Evolutionary conservation across 2,113 vertebrate species (phyloP).

Genomic region (Scatophagus argus): DNA sequence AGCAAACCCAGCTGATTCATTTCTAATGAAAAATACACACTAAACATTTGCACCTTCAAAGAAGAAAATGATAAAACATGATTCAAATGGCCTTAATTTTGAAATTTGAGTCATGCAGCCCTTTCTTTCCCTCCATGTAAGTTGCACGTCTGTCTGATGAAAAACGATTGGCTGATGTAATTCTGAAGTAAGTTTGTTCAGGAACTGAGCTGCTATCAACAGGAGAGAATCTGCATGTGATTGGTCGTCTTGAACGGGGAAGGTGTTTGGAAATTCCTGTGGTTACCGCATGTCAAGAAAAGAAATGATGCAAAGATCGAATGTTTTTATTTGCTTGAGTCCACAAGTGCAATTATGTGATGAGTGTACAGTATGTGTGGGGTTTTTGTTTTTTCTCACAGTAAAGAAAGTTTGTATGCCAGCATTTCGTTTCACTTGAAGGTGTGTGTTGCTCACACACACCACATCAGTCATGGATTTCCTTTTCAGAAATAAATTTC

Average conservation of each 20-base stretch:
- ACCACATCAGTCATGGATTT: constrained; percentile 35
- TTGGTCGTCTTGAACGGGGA: constrained; percentile 10
- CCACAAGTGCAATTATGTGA: constrained; percentile 60
- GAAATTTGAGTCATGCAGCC: constrained; percentile 30
- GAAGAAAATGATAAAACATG: not conserved
- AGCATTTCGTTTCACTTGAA: constrained; percentile 63
- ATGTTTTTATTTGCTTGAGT: constrained; percentile 41
- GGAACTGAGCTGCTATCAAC: constrained; percentile 57
- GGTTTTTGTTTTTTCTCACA: constrained; percentile 15
- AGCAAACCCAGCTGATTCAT: constrained; percentile 48
- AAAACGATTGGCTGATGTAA: constrained; percentile 30
- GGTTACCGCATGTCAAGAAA: constrained; percentile 43
- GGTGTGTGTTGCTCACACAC: constrained; percentile 26
- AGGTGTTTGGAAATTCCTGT: constrained; percentile 12
- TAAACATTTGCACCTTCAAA: constrained; percentile 42
- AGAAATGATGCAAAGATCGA: constrained; percentile 14
- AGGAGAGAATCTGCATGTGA: constrained; percentile 52
- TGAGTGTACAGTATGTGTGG: constrained; percentile 53
- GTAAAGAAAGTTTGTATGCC: constrained; percentile 25
- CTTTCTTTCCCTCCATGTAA: constrained; percentile 49
- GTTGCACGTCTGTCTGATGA: constrained; percentile 53
- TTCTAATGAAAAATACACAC: constrained; percentile 57
- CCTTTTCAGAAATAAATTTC: constrained; percentile 70
- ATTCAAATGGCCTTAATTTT: constrained; percentile 24
- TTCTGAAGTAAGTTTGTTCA: not conserved